Percentiles rank a stretch among this genome's conserved stretches.
Conservation (phyloP, 2,113 vertebrate species). For the Alligator mississippiensis region DNA sequence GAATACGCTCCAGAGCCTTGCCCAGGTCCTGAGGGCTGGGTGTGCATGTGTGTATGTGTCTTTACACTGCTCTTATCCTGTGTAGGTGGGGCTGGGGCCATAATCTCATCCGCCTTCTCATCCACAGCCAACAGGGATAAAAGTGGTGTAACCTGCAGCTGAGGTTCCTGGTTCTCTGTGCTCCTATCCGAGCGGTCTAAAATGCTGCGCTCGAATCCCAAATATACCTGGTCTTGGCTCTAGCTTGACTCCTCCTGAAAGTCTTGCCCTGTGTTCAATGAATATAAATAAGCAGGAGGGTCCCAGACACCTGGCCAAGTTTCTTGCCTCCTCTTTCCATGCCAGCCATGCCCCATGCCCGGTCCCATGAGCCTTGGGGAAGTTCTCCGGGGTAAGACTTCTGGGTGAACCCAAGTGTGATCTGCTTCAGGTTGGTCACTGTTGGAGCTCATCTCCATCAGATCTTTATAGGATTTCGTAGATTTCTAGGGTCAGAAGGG, state of each 20-base stretch:
- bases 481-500: too few species aligned
- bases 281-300: background rate
- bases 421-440: too few species aligned
- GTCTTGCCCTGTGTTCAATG: background rate
- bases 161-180: background rate
- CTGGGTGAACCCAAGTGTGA: background rate
- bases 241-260: background rate
- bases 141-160: background rate
- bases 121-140: background rate
- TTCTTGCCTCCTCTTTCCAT: background rate
- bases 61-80: background rate
- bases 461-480: too few species aligned
- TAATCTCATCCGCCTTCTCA: background rate
- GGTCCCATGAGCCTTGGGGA: background rate
- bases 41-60: rapidly evolving
- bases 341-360: background rate
- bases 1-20: background rate
- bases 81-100: background rate
- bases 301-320: background rate
- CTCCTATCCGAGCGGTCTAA: background rate
- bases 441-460: too few species aligned
- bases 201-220: background rate
- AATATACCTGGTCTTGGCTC: background rate
- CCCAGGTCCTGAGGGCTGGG: background rate
- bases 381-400: background rate